These are phyloP conservation scores for Macrotrachela quadricornifera DNA, from an alignment of 1,140 invertebrate species.

Conservation along the genomic window DNA sequence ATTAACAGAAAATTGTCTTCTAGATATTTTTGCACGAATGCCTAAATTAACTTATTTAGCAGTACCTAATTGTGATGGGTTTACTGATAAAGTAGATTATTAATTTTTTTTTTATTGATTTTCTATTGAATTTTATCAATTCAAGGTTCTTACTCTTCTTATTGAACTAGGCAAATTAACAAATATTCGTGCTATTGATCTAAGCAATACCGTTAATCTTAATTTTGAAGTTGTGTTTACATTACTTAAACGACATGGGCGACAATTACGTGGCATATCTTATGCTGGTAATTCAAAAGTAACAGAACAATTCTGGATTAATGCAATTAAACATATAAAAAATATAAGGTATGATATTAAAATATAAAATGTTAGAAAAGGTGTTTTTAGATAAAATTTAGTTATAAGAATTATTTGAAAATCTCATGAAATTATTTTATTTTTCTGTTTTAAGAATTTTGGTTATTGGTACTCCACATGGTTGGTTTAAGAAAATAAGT, in stretches of 20 bases:
- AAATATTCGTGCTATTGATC: constrained; percentile 62
- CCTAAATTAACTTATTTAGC: constrained; percentile 66
- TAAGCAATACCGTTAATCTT: constrained; percentile 82
- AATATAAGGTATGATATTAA: constrained; percentile 57
- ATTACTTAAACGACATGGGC: constrained; percentile 65
- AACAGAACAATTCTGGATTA: constrained; percentile 85
- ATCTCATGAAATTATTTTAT: neutral
- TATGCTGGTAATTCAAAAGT: constrained; percentile 89
- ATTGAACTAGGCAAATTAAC: constrained; percentile 63
- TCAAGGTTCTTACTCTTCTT: constrained; percentile 59
- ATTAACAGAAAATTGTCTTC: constrained; percentile 69
- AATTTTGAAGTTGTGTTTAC: constrained; percentile 72
- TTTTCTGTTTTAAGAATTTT: constrained; percentile 48
- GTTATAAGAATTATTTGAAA: too few relatives aligned
- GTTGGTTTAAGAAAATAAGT: constrained; percentile 71
- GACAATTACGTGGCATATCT: constrained; percentile 60
- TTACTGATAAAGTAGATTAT: constrained; percentile 56
- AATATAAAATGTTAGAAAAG: too few relatives aligned
- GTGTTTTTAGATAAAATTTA: too few relatives aligned
- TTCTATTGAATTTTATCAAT: neutral
- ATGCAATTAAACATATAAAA: constrained; percentile 60
- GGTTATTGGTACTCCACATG: constrained; percentile 84
- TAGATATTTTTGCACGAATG: constrained; percentile 68
- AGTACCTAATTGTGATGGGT: constrained; percentile 84
- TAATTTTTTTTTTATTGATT: neutral